These are phyloP conservation scores for Melanotaenia maccullochi DNA, from an alignment of 2,797 vertebrate species.

Conservation along the genomic window DNA sequence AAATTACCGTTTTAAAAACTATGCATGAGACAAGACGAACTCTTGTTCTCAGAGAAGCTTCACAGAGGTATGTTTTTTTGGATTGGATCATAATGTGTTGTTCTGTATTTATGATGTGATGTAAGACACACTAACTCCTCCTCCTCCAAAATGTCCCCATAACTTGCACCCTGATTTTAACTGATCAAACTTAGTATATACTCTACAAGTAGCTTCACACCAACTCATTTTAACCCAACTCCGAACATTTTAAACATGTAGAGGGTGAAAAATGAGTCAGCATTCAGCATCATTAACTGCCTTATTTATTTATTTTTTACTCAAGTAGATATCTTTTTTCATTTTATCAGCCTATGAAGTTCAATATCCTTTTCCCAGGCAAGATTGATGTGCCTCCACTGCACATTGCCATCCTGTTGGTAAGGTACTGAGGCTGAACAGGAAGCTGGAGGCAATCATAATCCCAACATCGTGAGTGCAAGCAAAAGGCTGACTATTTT, in stretches of 20 bases:
- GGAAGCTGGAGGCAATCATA: neutral
- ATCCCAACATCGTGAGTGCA: neutral
- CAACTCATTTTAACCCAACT: neutral
- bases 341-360: neutral
- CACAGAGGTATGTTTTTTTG: neutral
- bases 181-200: neutral
- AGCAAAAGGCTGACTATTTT: neutral
- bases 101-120: constrained; percentile 5
- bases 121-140: neutral
- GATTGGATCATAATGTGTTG: neutral
- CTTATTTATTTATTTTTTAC: neutral
- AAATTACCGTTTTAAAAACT: neutral
- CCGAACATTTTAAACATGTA: neutral
- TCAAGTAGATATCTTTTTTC: neutral
- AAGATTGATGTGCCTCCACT: neutral
- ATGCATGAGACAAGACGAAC: neutral
- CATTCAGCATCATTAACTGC: neutral
- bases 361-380: neutral
- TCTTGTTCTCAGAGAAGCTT: neutral
- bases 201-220: neutral
- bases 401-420: neutral
- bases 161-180: neutral
- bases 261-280: neutral
- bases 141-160: neutral
- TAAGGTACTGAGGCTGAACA: neutral